Conservation (phyloP, 1,140 invertebrate species). For the Cydia strobilella region DNA sequence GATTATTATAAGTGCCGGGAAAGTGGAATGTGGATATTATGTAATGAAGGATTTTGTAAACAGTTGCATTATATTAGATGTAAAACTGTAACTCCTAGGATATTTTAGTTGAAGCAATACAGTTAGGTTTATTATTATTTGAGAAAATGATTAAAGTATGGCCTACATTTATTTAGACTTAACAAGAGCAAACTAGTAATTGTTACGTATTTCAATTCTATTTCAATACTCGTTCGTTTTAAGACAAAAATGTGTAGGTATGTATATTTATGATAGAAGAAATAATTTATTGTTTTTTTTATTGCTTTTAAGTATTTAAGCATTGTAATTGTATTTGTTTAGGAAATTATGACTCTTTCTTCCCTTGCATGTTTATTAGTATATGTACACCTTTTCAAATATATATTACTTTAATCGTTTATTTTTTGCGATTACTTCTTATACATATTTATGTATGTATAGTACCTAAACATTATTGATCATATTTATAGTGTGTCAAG, state of each 20-base stretch:
- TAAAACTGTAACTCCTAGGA: slow-evolving; percentile 4
- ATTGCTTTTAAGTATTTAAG: background rate
- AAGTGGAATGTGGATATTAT: slow-evolving; percentile 65
- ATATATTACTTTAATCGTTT: background rate
- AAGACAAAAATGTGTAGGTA: background rate
- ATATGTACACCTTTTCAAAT: too few relatives aligned
- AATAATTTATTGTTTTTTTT: background rate
- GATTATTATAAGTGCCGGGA: slow-evolving; percentile 63
- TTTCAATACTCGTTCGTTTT: background rate
- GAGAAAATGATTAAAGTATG: background rate
- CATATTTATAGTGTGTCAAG: too few relatives aligned
- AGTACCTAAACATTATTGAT: too few relatives aligned
- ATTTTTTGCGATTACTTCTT: too few relatives aligned
- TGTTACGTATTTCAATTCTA: background rate
- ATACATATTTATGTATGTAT: too few relatives aligned
- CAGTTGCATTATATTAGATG: slow-evolving; percentile 15
- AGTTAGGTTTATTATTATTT: background rate
- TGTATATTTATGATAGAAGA: background rate
- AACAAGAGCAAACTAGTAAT: background rate
- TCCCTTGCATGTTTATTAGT: too few relatives aligned
- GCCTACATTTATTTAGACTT: background rate
- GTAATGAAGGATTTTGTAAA: slow-evolving; percentile 33
- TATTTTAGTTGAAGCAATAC: slow-evolving; percentile 20
- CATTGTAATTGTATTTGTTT: background rate
- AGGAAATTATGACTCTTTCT: background rate